Evolutionary conservation across 2,113 vertebrate genomes (phyloP).

Genomic region (Cricetomys ansorgei): DNA sequence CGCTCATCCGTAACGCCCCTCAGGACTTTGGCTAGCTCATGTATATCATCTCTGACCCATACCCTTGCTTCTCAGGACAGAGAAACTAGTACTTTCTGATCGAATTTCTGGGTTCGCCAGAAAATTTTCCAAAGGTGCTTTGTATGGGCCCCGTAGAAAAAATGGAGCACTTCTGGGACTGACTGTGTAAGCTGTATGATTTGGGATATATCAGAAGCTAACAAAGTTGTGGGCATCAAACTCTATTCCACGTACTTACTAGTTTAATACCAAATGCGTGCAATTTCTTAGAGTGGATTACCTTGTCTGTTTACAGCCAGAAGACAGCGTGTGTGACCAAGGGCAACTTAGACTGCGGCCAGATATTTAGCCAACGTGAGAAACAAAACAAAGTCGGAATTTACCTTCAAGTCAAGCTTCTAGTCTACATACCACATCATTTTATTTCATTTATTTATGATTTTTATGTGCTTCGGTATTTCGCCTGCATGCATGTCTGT

Average conservation of each 20-base stretch:
- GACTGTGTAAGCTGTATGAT: background rate
- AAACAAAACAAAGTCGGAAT: background rate
- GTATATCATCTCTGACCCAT: background rate
- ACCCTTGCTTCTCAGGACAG: background rate
- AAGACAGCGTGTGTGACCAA: background rate
- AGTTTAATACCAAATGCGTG: constrained; percentile 14
- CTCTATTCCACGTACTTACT: background rate
- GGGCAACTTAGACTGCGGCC: background rate
- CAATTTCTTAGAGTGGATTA: background rate
- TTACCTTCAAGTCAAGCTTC: background rate
- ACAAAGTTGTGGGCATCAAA: constrained; percentile 19
- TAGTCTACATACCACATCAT: background rate
- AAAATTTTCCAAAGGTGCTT: background rate
- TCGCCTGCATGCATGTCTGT: too few species aligned
- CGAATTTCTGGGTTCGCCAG: background rate
- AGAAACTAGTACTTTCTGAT: background rate
- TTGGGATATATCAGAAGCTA: background rate
- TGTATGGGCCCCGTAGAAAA: background rate
- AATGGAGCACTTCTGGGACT: background rate
- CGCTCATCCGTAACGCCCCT: background rate
- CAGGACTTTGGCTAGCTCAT: background rate
- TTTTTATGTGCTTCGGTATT: too few species aligned
- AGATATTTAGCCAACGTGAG: background rate
- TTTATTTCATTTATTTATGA: too few species aligned
- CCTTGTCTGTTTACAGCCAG: background rate